Evolutionary conservation across 2,888 invertebrate species (phyloP), one percentile per base, ranked within the genome.

Genomic region (Leptopilina drosophilae): DNA sequence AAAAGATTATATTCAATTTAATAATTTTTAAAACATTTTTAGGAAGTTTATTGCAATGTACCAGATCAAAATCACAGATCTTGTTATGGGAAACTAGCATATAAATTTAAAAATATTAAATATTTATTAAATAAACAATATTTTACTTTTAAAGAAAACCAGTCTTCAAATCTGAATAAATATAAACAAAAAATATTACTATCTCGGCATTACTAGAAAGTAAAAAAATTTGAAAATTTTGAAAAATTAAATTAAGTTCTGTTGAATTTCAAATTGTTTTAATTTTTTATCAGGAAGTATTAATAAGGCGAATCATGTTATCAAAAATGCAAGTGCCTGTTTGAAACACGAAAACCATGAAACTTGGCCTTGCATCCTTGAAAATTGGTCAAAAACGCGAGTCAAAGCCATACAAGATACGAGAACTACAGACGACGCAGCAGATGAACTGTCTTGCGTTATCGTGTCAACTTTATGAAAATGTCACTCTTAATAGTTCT

Each of bases 31-130:
- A 26, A 73, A 73, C 20, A 73, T 64, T 53, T 73, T 73, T 56
- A 75, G 75, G 75, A 33, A 14, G n/a, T 75, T 75, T 75, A 75
- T 33, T 75, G 33, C 75, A 56, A 33, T n/a, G 20, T 56, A n/a
- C 75, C 53, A 20, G 56, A 75, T 11, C 5, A 15, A 75, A 14
- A 14, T 26, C 75, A 75, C 14, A 15, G 56, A 8, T n/a, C 46
- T 11, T 3, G 56, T 59, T 56, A 53, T 40, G 75, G 75, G 2
- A 75, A 75, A 75, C 75, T 75, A 8, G 6, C 53, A 12, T 26
- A 75, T 56, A 75, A 75, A 26, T 26, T 75, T 75, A 75, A 56
- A n/a, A 75, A 75, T 26, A 20, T 56, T 53, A 75, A 75, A 56
- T 56, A 75, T 20, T 2, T 8, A n/a, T 56, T 75, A 75, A 5